Percentiles rank a stretch among this genome's conserved stretches.
Evolutionary conservation across 2,888 invertebrate genomes (phyloP).

Genomic region (Theristus sp.): DNA sequence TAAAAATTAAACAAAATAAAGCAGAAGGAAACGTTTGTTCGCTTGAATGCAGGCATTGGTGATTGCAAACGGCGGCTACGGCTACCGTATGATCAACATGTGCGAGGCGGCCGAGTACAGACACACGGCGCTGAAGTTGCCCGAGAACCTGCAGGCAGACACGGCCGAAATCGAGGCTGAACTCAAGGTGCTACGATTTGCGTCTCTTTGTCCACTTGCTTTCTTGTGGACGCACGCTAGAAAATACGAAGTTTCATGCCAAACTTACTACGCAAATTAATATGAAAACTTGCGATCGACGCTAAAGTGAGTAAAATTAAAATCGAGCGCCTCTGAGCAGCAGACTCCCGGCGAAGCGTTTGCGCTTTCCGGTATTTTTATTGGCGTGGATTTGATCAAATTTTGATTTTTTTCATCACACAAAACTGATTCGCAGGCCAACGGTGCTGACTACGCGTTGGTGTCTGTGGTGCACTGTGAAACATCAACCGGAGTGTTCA

Average conservation of each 20-base stretch:
- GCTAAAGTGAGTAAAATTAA: too few relatives aligned
- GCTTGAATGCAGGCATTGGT: slow-evolving; percentile 35
- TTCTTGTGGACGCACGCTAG: too few relatives aligned
- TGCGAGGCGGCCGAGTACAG: slow-evolving; percentile 30
- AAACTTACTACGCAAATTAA: too few relatives aligned
- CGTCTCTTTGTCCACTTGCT: too few relatives aligned
- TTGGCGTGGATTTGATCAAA: not conserved
- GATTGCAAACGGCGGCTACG: slow-evolving; percentile 36
- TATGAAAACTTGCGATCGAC: too few relatives aligned
- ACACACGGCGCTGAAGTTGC: slow-evolving; percentile 25
- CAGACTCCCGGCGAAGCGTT: too few relatives aligned
- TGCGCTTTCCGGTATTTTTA: too few relatives aligned
- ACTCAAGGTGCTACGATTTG: too few relatives aligned
- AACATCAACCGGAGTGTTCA: slow-evolving; percentile 36
- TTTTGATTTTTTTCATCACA: not conserved
- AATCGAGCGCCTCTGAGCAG: too few relatives aligned
- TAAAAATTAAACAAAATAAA: too few relatives aligned
- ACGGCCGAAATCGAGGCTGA: slow-evolving; percentile 15
- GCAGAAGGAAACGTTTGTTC: too few relatives aligned
- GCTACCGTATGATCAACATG: slow-evolving; percentile 32
- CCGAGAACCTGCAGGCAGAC: slow-evolving; percentile 29
- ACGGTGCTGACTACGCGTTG: slow-evolving; percentile 25
- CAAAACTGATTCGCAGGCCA: not conserved
- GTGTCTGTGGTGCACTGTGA: slow-evolving; percentile 36
- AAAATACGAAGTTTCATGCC: too few relatives aligned